phyloP scores from a whole-genome alignment of 2,113 vertebrate genomes.

The Dromaius novaehollandiae region DNA sequence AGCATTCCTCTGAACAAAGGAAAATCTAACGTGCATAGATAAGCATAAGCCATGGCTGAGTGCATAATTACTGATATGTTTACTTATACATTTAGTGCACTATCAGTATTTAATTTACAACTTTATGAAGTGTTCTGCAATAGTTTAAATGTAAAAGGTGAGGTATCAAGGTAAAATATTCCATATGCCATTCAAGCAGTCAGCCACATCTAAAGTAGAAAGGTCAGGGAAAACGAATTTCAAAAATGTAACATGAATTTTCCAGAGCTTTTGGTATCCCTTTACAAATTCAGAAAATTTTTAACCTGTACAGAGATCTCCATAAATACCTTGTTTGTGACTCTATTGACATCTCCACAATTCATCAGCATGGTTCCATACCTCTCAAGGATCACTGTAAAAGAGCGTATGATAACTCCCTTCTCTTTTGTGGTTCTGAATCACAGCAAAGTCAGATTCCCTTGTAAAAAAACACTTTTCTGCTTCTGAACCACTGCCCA shows the following conservation, averaged over 20 bases:
- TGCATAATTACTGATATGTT: slow-evolving; percentile 20
- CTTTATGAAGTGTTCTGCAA: background rate
- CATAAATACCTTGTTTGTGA: background rate
- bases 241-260: background rate
- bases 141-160: background rate
- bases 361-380: background rate
- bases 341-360: background rate
- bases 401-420: background rate
- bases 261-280: background rate
- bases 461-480: background rate
- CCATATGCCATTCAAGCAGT: background rate
- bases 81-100: background rate
- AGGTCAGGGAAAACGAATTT: background rate
- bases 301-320: background rate
- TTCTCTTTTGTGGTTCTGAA: background rate
- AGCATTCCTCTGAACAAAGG: background rate
- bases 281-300: background rate
- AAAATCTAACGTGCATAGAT: background rate
- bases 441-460: background rate
- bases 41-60: background rate
- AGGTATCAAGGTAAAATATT: background rate
- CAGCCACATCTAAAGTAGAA: background rate
- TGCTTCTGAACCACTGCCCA: background rate
- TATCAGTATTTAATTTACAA: background rate
- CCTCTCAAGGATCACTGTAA: background rate